Percentiles rank a stretch among this genome's conserved stretches.
Evolutionary conservation across 2,113 vertebrate genomes (phyloP).

Genomic region (Argyrosomus japonicus): DNA sequence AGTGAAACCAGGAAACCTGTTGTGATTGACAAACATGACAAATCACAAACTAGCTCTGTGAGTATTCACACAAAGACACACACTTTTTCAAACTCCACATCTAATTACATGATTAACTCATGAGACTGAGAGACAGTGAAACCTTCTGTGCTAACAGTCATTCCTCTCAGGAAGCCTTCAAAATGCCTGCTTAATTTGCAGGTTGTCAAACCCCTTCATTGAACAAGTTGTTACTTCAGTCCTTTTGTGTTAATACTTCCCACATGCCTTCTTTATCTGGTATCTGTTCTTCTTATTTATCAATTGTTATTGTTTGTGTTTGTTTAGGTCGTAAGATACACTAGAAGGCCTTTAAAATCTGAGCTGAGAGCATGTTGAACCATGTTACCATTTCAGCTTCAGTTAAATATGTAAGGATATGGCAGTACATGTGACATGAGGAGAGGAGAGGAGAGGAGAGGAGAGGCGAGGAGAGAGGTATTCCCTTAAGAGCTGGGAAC

Average conservation of each 20-base stretch:
- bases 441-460: neutral
- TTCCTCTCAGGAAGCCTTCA: slow-evolving; percentile 1
- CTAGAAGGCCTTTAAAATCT: neutral
- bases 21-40: neutral
- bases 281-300: neutral
- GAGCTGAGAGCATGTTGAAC: neutral
- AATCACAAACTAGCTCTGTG: neutral
- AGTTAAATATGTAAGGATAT: neutral
- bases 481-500: slow-evolving; percentile 40
- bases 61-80: neutral
- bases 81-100: neutral
- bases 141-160: neutral
- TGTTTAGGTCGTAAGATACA: neutral
- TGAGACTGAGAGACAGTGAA: slow-evolving; percentile 4
- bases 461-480: neutral
- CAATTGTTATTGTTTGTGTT: neutral
- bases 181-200: slow-evolving; percentile 7
- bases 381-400: neutral
- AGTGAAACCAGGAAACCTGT: neutral
- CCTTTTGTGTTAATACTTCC: neutral
- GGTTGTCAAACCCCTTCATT: slow-evolving; percentile 16
- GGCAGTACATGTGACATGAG: neutral
- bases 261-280: neutral
- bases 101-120: slow-evolving; percentile 16
- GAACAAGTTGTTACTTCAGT: neutral